A percentile compares a stretch with the other conserved stretches of the same genome.
phyloP scores from a whole-genome alignment of 2,888 invertebrate genomes.

The Apamea crenata region DNA sequence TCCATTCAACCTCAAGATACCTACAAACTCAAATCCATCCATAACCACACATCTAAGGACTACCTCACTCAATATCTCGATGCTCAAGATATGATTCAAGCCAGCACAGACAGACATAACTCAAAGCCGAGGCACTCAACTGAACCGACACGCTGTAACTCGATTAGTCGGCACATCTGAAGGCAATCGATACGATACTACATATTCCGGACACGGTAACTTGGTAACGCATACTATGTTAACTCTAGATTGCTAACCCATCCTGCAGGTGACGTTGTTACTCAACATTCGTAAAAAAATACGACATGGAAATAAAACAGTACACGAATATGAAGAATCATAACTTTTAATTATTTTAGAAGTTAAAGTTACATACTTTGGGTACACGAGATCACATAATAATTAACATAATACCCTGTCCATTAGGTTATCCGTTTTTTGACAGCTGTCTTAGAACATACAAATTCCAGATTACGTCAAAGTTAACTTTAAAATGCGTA shows the following conservation, averaged over 20 bases:
- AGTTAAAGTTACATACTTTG: not conserved
- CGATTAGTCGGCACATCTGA: slow-evolving; percentile 69
- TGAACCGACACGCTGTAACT: slow-evolving; percentile 65
- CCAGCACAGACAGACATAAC: slow-evolving; percentile 51
- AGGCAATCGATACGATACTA: slow-evolving; percentile 65
- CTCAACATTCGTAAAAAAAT: not conserved
- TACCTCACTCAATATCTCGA: slow-evolving; percentile 29
- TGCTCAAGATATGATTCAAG: slow-evolving; percentile 48
- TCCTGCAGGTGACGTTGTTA: not conserved
- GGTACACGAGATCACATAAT: too few species aligned
- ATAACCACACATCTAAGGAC: slow-evolving; percentile 8
- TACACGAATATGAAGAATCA: too few species aligned
- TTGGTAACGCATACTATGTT: not conserved
- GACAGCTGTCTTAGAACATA: too few species aligned
- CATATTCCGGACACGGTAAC: slow-evolving; percentile 33
- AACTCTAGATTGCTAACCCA: not conserved
- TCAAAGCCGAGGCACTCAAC: slow-evolving; percentile 62
- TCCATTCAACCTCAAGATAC: slow-evolving; percentile 5
- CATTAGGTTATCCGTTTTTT: too few species aligned
- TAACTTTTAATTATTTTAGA: not conserved
- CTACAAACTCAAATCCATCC: slow-evolving; percentile 6
- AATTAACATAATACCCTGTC: too few species aligned
- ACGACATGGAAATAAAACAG: not conserved
- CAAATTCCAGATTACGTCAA: too few species aligned
- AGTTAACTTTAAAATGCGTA: too few species aligned